Evolutionary conservation across 2,888 invertebrate genomes (phyloP).

Genomic region (Lissonota sp.): DNA sequence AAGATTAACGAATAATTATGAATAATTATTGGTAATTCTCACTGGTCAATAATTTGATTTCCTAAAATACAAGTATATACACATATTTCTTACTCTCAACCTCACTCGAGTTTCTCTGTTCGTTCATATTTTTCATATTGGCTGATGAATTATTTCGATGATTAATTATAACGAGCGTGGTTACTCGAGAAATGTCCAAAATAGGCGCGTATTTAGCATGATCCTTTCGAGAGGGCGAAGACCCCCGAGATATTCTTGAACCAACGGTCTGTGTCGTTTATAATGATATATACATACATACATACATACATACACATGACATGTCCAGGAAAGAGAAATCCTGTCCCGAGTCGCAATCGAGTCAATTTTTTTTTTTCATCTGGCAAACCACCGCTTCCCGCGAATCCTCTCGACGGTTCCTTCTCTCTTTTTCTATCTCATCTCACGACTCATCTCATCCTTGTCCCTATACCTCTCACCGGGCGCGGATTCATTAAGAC

Average conservation of each 20-base stretch:
- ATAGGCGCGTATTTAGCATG: neutral
- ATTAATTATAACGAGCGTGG: too few species aligned
- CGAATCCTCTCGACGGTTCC: neutral
- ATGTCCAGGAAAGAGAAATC: slow-evolving; percentile 25
- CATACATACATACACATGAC: neutral
- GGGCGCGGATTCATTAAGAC: slow-evolving; percentile 67
- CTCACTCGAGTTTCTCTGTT: too few species aligned
- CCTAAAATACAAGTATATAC: too few species aligned
- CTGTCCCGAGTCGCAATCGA: slow-evolving; percentile 42
- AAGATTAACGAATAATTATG: too few species aligned
- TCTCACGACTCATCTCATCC: slow-evolving; percentile 30
- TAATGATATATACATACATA: neutral
- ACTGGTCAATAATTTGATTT: too few species aligned
- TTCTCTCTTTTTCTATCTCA: neutral
- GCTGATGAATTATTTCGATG: too few species aligned
- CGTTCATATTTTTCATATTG: too few species aligned
- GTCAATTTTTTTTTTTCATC: slow-evolving; percentile 58
- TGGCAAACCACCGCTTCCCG: slow-evolving; percentile 9
- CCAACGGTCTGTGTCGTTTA: neutral
- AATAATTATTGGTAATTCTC: too few species aligned
- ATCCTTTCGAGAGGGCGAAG: neutral
- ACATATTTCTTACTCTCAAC: too few species aligned
- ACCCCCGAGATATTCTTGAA: neutral
- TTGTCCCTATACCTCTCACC: slow-evolving; percentile 33
- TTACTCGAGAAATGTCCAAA: too few species aligned